Conservation (phyloP, 2,797 vertebrate species). For the Coregonus ussuriensis region DNA sequence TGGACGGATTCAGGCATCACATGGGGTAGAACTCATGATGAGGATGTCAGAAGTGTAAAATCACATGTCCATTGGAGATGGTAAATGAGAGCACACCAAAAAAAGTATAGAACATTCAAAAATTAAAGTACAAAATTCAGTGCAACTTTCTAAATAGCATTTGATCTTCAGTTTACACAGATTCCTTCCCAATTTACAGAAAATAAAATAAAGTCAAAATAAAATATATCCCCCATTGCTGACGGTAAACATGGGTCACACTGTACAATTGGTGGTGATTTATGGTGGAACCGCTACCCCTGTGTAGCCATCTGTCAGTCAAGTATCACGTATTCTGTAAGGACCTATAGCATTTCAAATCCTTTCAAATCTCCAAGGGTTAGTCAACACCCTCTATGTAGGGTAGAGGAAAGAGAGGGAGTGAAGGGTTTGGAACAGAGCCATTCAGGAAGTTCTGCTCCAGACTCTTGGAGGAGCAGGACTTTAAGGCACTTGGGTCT, state of each 20-base stretch:
- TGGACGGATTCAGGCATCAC: slow-evolving; percentile 34
- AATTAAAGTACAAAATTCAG: slow-evolving; percentile 35
- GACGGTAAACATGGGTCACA: not conserved
- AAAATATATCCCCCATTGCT: not conserved
- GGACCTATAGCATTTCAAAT: not conserved
- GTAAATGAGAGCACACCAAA: not conserved
- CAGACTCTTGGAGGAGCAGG: slow-evolving; percentile 28
- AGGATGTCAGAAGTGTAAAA: slow-evolving; percentile 23
- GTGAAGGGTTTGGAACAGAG: slow-evolving; percentile 23
- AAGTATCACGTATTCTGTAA: not conserved
- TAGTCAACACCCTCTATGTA: slow-evolving; percentile 40
- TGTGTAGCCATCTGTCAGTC: not conserved
- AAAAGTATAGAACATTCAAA: not conserved
- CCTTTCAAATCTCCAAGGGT: not conserved
- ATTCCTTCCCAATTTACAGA: slow-evolving; percentile 7
- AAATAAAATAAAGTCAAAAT: not conserved
- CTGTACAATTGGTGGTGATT: not conserved
- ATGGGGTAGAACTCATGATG: slow-evolving; percentile 32
- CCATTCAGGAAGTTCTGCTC: slow-evolving; percentile 39
- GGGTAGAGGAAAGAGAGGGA: slow-evolving; percentile 38
- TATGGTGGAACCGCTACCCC: not conserved
- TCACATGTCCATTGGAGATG: not conserved
- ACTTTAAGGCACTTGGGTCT: slow-evolving; percentile 72
- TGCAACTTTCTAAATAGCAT: slow-evolving; percentile 56
- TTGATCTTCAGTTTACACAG: slow-evolving; percentile 30